Evolutionary conservation across 1,140 invertebrate genomes (phyloP), one percentile per base, ranked within the genome.

Genomic region (Holotrichia oblita): DNA sequence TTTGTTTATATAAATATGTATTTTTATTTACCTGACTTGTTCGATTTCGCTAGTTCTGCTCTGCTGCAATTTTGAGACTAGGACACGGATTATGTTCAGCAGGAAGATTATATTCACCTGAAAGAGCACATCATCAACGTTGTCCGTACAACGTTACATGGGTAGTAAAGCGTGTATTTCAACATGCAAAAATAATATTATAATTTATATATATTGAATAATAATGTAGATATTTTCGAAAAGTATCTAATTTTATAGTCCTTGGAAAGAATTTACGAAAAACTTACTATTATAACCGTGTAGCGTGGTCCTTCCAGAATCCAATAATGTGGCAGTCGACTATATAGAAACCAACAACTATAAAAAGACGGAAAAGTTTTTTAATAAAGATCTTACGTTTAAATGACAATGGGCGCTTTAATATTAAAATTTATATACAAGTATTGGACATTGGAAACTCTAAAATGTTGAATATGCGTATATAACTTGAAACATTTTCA

Each of bases 271-370:
- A 48, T 48, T 48, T 48, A 8, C 42, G 10, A 44, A 40, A 40
- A 40, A 87, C 89, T 92, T 88, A 94, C 94, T 87, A 94, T 85
- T 83, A 97, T 93, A 4, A 96, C 91, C 0, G 90, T 90, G 27
- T 94, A 89, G 77, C 95, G 87, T 0, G 96, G 95, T 48, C 94
- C 95, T 87, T 97, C 95, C 24, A 97, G 87, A 76, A 97, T 96
- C 95, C 95, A 97, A 85, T 95, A 96, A 82, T 93, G 93, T 0
- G 89, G 87, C 3, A 91, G 90, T 74, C 95, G 91, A 85, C 95
- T 96, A 85, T 97, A 97, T 7, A 93, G 93, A 87, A 91, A 95
- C 93, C 95, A 96, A 83, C 95, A 97, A 81, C 93, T 95, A 83
- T 79, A 84, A 85, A 74, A 74, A 72, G 1, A 55, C 17, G 48